phyloP scores from a whole-genome alignment of 2,888 invertebrate species.

The Crioceris asparagi region DNA sequence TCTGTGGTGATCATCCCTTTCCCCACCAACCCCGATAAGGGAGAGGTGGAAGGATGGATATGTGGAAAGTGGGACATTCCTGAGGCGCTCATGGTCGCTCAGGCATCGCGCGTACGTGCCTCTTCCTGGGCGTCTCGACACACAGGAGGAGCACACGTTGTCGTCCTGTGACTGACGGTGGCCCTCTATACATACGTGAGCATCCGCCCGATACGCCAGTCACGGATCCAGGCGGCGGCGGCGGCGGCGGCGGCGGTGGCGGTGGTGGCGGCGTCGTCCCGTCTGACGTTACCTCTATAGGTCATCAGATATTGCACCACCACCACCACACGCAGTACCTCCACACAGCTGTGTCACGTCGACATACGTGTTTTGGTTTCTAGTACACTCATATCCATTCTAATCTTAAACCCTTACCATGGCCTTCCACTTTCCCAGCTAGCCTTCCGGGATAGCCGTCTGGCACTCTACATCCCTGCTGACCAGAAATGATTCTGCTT shows the following conservation, averaged over 20 bases:
- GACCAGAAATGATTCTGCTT: too few species aligned
- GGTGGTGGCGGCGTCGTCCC: too few species aligned
- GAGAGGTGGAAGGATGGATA: too few species aligned
- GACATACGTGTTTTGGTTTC: conserved; percentile 34
- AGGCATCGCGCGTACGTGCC: neutral
- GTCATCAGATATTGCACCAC: conserved; percentile 31
- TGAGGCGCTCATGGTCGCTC: too few species aligned
- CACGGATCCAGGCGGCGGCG: too few species aligned
- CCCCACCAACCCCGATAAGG: too few species aligned
- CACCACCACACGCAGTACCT: neutral
- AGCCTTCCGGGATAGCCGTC: too few species aligned
- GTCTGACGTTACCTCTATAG: conserved; percentile 24
- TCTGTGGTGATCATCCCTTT: too few species aligned
- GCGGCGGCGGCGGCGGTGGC: too few species aligned
- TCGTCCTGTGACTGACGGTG: neutral
- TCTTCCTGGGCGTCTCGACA: neutral
- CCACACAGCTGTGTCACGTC: conserved; percentile 34
- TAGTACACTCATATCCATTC: conserved; percentile 32
- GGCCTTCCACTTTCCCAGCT: conserved; percentile 3
- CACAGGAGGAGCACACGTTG: neutral
- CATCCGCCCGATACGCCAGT: neutral
- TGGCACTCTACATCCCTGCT: too few species aligned
- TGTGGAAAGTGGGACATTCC: too few species aligned
- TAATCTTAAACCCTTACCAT: neutral
- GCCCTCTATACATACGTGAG: neutral